Evolutionary conservation across 2,113 vertebrate genomes (phyloP).

Genomic region (Myotis yumanensis): DNA sequence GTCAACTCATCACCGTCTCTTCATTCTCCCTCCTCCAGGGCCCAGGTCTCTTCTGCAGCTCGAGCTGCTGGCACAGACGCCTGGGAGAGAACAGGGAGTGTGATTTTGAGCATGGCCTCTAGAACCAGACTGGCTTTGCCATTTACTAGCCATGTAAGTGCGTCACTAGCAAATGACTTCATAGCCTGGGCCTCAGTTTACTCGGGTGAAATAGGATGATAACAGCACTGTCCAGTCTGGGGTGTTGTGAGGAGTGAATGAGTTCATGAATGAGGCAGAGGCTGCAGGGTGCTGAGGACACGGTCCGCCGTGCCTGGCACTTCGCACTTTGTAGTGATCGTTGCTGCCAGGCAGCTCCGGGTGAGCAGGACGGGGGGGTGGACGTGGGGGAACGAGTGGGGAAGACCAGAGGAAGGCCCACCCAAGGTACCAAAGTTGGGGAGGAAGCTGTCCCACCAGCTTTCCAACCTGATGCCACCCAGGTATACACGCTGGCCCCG

Average conservation of each 20-base stretch:
- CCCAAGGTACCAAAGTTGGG: background rate
- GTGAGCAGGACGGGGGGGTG: rapidly evolving
- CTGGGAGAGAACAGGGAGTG: background rate
- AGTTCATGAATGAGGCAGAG: background rate
- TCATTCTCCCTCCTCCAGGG: background rate
- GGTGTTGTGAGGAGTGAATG: background rate
- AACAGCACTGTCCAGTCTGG: background rate
- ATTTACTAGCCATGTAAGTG: background rate
- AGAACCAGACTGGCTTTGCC: background rate
- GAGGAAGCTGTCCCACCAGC: background rate
- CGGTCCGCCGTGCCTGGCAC: rapidly evolving
- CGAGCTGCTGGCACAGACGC: background rate
- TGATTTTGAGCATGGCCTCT: rapidly evolving
- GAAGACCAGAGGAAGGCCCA: background rate
- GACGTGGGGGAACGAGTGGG: background rate
- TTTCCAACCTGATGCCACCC: background rate
- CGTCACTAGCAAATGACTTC: background rate
- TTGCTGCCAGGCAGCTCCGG: background rate
- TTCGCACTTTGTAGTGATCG: background rate
- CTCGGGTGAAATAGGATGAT: background rate
- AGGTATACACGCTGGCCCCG: rapidly evolving
- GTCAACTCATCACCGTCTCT: background rate
- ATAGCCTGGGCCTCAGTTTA: background rate
- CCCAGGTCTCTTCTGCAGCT: constrained; percentile 6
- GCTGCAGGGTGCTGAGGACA: background rate